These are phyloP conservation scores for Petaurus breviceps DNA, from an alignment of 2,113 vertebrate genomes.

Conservation along the genomic window DNA sequence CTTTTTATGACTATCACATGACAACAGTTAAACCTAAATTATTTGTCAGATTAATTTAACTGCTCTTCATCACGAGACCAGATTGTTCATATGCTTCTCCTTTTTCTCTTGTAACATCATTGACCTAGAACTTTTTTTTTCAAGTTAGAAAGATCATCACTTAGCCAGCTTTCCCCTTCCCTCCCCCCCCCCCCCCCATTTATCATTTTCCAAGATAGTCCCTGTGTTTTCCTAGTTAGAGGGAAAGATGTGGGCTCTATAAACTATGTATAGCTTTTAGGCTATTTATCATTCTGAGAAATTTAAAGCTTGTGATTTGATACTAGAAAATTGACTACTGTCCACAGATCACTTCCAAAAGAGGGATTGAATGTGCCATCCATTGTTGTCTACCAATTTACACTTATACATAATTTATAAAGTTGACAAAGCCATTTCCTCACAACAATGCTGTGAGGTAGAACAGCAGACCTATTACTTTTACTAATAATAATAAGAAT, in stretches of 20 bases:
- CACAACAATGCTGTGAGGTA: background rate
- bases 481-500: background rate
- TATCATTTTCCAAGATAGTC: constrained; percentile 3
- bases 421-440: background rate
- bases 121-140: background rate
- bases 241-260: constrained; percentile 13
- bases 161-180: background rate
- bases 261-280: background rate
- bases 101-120: background rate
- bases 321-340: background rate
- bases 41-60: background rate
- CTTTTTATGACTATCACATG: background rate
- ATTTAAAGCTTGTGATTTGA: constrained; percentile 8
- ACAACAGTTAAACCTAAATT: background rate
- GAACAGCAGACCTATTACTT: background rate
- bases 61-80: background rate
- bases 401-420: background rate
- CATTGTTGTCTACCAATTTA: too few species aligned
- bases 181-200: too few species aligned
- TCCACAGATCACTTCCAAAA: background rate
- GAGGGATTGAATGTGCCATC: background rate
- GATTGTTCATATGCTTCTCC: background rate
- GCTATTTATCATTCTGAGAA: constrained; percentile 35
- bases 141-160: background rate
- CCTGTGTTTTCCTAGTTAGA: background rate